Evolutionary conservation across 2,113 vertebrate genomes (phyloP).

Genomic region (Platysteira castanea): DNA sequence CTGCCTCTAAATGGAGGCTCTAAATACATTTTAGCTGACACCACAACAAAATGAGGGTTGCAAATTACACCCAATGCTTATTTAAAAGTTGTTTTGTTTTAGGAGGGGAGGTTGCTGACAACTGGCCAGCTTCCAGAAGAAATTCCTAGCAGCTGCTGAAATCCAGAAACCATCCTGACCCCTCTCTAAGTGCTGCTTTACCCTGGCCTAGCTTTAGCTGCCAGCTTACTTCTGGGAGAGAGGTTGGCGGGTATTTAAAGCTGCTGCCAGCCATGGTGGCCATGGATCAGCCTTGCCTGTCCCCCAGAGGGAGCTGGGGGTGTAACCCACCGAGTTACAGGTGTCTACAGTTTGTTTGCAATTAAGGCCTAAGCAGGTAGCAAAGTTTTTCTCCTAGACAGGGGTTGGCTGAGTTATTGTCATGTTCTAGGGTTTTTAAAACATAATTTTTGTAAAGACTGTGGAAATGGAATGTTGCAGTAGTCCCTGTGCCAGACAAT

Average conservation of each 20-base stretch:
- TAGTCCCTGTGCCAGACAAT: rapidly evolving
- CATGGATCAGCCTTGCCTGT: not conserved
- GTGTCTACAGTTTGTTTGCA: too few relatives aligned
- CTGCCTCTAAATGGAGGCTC: not conserved
- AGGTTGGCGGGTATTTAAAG: not conserved
- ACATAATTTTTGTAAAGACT: not conserved
- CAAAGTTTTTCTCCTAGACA: not conserved
- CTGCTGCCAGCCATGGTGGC: rapidly evolving
- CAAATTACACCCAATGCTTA: not conserved
- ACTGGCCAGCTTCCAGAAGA: not conserved
- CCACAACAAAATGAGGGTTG: not conserved
- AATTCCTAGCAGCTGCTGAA: not conserved
- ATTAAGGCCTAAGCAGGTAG: not conserved
- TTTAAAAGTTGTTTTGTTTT: not conserved
- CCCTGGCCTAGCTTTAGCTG: not conserved
- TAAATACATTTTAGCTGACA: not conserved
- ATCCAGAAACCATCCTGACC: not conserved
- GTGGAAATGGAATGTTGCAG: not conserved
- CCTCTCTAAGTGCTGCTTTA: rapidly evolving
- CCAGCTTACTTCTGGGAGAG: too few relatives aligned
- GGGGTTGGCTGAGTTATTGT: not conserved
- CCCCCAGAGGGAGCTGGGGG: not conserved
- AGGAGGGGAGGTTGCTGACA: not conserved
- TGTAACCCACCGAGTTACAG: too few relatives aligned
- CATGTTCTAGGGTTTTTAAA: rapidly evolving